Evolutionary conservation across 2,113 vertebrate species (phyloP).

Genomic region (Pavo muticus): DNA sequence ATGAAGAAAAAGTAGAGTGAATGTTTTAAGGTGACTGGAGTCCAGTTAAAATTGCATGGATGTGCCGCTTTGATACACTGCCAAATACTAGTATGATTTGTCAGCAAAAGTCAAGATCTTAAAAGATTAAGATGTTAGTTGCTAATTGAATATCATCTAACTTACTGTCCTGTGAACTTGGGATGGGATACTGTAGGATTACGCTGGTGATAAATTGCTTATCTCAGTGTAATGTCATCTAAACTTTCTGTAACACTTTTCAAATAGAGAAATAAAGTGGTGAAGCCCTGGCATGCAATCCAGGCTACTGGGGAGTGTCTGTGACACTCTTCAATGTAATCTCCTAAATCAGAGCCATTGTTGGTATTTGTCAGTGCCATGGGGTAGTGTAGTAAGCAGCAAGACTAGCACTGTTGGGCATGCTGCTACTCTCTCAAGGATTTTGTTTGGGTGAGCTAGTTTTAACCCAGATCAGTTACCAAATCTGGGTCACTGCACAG

Average conservation of each 20-base stretch:
- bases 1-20: neutral
- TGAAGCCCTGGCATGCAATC: neutral
- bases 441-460: neutral
- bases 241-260: constrained; percentile 6
- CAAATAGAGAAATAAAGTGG: neutral
- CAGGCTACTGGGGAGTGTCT: neutral
- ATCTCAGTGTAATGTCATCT: neutral
- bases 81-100: constrained; percentile 61
- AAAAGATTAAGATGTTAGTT: constrained; percentile 68
- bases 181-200: neutral
- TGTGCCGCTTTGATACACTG: constrained; percentile 41
- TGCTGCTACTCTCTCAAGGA: neutral
- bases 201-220: neutral
- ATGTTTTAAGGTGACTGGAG: constrained; percentile 41
- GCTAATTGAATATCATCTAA: constrained; percentile 66
- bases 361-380: neutral
- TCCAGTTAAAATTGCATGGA: constrained; percentile 58
- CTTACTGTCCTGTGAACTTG: constrained; percentile 34
- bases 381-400: neutral
- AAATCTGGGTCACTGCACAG: neutral
- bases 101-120: constrained; percentile 60
- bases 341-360: neutral
- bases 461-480: neutral
- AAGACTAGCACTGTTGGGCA: neutral
- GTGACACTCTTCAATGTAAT: neutral